phyloP scores from a whole-genome alignment of 2,113 vertebrate species.

The Elaphurus davidianus region DNA sequence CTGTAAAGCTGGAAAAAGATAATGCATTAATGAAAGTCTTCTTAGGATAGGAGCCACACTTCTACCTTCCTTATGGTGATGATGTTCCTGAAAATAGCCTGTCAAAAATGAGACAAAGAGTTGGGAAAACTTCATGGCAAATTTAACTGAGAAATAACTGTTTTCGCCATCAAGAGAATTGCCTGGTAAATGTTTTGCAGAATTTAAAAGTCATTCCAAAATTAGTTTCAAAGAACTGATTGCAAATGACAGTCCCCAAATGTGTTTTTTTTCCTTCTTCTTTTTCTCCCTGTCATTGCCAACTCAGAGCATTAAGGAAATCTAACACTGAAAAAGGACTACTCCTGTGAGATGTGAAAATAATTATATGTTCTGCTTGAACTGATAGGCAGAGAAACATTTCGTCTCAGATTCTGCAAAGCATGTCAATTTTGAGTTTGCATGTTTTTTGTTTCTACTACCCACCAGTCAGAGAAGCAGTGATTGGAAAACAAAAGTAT shows the following conservation, averaged over 20 bases:
- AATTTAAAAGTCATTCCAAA: constrained; percentile 72
- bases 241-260: constrained; percentile 69
- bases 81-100: constrained; percentile 56
- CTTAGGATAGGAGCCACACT: background rate
- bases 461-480: constrained; percentile 45
- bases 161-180: constrained; percentile 72
- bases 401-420: constrained; percentile 59
- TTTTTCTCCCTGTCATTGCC: constrained; percentile 54
- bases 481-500: constrained; percentile 73
- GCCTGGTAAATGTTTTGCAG: constrained; percentile 68
- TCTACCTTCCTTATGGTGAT: background rate
- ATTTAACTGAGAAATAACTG: constrained; percentile 74
- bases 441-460: constrained; percentile 68
- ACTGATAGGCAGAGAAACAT: constrained; percentile 69
- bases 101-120: constrained; percentile 53
- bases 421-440: constrained; percentile 72
- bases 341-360: constrained; percentile 74
- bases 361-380: constrained; percentile 78
- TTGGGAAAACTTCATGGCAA: constrained; percentile 61
- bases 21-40: background rate
- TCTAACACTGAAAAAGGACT: constrained; percentile 54
- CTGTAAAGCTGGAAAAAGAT: background rate
- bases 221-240: constrained; percentile 61
- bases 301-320: constrained; percentile 52
- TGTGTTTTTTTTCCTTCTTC: constrained; percentile 43